Evolutionary conservation across 2,888 invertebrate species (phyloP).

Genomic region (Metacarcinus magister): DNA sequence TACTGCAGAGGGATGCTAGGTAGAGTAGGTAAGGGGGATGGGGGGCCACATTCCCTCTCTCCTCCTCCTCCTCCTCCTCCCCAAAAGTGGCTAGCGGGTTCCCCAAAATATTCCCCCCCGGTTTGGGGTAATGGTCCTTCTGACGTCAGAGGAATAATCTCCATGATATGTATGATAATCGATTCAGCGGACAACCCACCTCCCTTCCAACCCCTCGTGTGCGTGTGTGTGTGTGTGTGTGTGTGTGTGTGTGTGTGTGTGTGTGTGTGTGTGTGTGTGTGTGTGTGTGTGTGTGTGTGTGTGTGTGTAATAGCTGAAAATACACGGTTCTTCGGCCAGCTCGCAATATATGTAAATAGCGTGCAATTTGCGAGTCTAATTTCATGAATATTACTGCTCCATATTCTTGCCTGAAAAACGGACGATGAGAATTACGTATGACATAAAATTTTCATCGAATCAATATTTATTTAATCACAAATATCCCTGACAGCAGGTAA

Average conservation of each 20-base stretch:
- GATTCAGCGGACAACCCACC: not conserved
- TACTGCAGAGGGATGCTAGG: not conserved
- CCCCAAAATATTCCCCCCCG: not conserved
- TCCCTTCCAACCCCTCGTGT: not conserved
- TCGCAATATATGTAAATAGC: constrained; percentile 34
- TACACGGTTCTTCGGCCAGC: not conserved
- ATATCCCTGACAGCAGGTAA: not conserved
- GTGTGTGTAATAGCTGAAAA: not conserved
- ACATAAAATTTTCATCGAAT: not conserved
- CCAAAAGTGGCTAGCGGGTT: not conserved
- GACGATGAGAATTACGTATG: not conserved
- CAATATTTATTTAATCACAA: not conserved
- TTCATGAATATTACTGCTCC: not conserved
- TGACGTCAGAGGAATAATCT: constrained; percentile 30
- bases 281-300: not conserved
- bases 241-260: too few species aligned
- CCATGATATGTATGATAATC: constrained; percentile 23
- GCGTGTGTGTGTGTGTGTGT: too few species aligned
- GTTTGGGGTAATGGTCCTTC: not conserved
- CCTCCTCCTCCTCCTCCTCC: not conserved
- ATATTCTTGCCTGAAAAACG: not conserved
- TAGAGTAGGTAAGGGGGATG: not conserved
- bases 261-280: not conserved
- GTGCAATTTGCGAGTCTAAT: not conserved
- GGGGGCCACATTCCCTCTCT: not conserved